Evolutionary conservation across 1,140 invertebrate species (phyloP), one percentile per base, ranked within the genome.

Genomic region (Bathynomus jamesi): DNA sequence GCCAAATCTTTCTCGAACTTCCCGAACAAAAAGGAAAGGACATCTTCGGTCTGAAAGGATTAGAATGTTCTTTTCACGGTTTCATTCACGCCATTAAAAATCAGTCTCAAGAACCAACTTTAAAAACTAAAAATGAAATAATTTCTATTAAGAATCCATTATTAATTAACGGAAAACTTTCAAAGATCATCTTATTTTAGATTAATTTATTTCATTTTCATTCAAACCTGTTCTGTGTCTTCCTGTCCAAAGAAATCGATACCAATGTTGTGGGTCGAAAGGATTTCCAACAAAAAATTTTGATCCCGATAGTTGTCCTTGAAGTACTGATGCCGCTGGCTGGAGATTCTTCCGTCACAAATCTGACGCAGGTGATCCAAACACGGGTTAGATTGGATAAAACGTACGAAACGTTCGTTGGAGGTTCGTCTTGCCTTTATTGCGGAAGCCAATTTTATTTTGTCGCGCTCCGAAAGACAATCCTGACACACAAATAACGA

Each of bases 361-460:
- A 69, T 60, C 10, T 61, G 4, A 24, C 4, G 32, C 7, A 69
- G 67, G 53, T 69, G 67, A 10, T 69, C 53, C 2, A 69, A 2
- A 17, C 67, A 69, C 4, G 67, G 25, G 2, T 29, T 24, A 17
- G 46, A 61, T 46, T 69, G 60, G 53, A 61, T 61, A 60, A 61
- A 69, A 21, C 46, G 21, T 29, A 69, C 27, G 2, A 69, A 61
- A 28, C 53, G 67, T 61, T 69, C 53, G 53, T 69, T 69, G 32
- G 11, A 13, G 32, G 46, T 30, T 4, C 28, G 67, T 7, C 67
- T 40, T 1, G 67, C 67, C 46, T 69, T 69, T 5, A 61, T 29
- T 2, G 67, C 67, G 4, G 67, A 61, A 0, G 17, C 25, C 32
- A 69, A 60, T 30, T 69, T 69, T 17, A 28, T n/a, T 28, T 28